Conservation (phyloP, 1,140 invertebrate genomes). For the Brachionus koreanus region DNA sequence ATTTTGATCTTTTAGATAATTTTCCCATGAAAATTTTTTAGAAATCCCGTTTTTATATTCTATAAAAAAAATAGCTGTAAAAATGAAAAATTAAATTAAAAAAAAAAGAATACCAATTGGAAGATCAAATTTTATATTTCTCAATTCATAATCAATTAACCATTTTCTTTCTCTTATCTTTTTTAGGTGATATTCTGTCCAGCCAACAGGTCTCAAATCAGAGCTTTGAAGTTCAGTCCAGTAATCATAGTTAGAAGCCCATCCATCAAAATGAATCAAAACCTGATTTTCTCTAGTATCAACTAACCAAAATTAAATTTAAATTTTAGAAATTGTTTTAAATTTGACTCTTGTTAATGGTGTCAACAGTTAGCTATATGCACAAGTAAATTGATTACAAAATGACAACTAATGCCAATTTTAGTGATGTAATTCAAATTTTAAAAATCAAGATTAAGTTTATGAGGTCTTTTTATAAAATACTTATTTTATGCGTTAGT, state of each 20-base stretch:
- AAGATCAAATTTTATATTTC: neutral
- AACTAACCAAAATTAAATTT: neutral
- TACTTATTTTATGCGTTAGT: no score
- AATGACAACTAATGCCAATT: no score
- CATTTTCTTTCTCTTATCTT: neutral
- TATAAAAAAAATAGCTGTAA: neutral
- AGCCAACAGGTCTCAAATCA: slow-evolving; percentile 15
- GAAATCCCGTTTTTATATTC: neutral
- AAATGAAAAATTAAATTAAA: neutral
- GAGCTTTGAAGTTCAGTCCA: neutral
- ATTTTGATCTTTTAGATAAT: neutral
- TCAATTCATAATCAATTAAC: neutral
- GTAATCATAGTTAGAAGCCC: slow-evolving; percentile 1
- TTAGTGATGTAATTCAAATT: no score
- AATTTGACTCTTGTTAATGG: no score
- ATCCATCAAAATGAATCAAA: slow-evolving; percentile 1
- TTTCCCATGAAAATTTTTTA: neutral
- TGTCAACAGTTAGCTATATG: no score
- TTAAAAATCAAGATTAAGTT: no score
- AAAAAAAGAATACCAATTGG: neutral
- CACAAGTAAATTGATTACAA: no score
- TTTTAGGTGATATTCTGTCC: neutral
- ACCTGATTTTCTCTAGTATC: neutral
- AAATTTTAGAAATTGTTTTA: neutral
- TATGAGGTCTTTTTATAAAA: no score